Conservation (phyloP, 2,113 vertebrate species). For the Crotalus horridus region DNA sequence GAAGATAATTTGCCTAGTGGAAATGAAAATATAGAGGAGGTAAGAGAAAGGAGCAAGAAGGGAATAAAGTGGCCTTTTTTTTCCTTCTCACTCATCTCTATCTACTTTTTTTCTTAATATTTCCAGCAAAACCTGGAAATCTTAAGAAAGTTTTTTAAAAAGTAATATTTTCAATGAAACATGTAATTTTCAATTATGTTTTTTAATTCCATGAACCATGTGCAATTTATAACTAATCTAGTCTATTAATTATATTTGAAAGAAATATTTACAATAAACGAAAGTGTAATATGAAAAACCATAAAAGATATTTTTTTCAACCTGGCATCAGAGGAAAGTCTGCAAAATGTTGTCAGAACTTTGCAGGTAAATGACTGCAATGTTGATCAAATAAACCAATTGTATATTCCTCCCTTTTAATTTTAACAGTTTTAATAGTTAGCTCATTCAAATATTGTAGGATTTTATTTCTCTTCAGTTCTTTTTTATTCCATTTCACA, state of each 20-base stretch:
- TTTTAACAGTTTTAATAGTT: background rate
- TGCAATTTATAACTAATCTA: background rate
- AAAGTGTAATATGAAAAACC: background rate
- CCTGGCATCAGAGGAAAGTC: background rate
- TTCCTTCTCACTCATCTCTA: background rate
- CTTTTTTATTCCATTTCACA: too few species aligned
- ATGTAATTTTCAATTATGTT: too few species aligned
- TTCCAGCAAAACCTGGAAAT: background rate
- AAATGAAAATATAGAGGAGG: background rate
- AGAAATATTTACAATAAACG: background rate
- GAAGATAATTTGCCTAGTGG: background rate
- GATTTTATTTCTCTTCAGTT: too few species aligned
- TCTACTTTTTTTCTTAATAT: background rate
- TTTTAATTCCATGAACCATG: too few species aligned
- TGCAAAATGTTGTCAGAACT: background rate
- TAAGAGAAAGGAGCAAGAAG: background rate
- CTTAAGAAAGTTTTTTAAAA: too few species aligned
- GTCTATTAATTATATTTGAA: background rate
- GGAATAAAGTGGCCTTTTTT: background rate
- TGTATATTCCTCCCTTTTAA: background rate
- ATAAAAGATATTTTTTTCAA: background rate
- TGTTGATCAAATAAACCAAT: background rate
- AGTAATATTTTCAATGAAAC: too few species aligned
- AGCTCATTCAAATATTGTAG: too few species aligned
- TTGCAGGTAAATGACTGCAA: background rate